A percentile compares a stretch with the other conserved stretches of the same genome.
Evolutionary conservation across 2,888 invertebrate species (phyloP).

Genomic region (Opisthograptis luteolata): DNA sequence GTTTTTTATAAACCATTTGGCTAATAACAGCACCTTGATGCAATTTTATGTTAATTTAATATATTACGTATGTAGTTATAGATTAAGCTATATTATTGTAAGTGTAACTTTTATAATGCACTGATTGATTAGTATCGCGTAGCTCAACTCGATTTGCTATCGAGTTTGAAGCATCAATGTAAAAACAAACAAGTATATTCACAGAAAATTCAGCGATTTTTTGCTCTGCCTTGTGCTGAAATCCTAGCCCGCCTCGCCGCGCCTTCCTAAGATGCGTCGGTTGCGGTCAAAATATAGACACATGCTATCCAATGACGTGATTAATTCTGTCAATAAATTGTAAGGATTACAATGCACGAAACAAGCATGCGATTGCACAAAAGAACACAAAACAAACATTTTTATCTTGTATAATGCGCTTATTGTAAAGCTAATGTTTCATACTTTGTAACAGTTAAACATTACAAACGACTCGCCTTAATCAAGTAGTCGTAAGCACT

Average conservation of each 20-base stretch:
- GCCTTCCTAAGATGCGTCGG: no score
- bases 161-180: no score
- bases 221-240: no score
- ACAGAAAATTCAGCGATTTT: no score
- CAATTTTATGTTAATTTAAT: slow-evolving; percentile 13
- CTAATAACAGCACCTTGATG: background rate
- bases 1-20: slow-evolving; percentile 18
- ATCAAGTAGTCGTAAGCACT: background rate
- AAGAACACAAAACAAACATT: background rate
- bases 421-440: background rate
- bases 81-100: slow-evolving; percentile 3
- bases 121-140: slow-evolving; percentile 7
- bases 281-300: background rate
- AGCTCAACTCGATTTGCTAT: background rate
- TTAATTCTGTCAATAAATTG: background rate
- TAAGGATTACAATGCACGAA: no score
- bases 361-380: background rate
- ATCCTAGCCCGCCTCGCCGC: no score
- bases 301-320: background rate
- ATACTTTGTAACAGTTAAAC: background rate
- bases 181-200: no score
- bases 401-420: background rate
- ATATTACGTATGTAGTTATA: background rate
- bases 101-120: background rate
- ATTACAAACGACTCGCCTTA: background rate